Evolutionary conservation across 2,888 invertebrate species (phyloP).

Genomic region (Conops quadrifasciatus): DNA sequence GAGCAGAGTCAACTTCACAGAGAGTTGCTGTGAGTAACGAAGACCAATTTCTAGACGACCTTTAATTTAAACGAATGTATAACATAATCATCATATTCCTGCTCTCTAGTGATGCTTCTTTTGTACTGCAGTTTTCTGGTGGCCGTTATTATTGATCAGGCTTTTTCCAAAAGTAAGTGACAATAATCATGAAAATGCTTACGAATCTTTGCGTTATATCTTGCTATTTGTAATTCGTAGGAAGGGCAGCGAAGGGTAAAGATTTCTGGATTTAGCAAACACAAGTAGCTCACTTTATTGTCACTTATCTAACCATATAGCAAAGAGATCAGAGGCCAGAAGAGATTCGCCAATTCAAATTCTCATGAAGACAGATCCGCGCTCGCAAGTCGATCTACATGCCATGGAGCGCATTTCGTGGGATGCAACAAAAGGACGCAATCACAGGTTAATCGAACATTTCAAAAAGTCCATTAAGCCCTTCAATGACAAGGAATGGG

Average conservation of each 20-base stretch:
- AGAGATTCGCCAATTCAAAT: conserved; percentile 2
- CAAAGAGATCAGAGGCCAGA: too few relatives aligned
- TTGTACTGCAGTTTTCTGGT: conserved; percentile 38
- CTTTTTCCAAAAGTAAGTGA: conserved; percentile 38
- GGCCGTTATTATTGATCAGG: conserved; percentile 48
- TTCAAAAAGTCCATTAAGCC: conserved; percentile 42
- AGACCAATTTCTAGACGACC: too few relatives aligned
- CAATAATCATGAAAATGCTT: too few relatives aligned
- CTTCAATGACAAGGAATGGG: conserved; percentile 42
- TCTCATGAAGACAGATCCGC: background rate
- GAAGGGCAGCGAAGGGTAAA: too few relatives aligned
- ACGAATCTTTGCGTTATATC: too few relatives aligned
- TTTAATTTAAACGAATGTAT: too few relatives aligned
- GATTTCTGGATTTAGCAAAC: too few relatives aligned
- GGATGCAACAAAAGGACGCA: conserved; percentile 10
- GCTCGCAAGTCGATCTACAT: background rate
- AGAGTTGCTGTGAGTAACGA: conserved; percentile 39
- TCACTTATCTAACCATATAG: too few relatives aligned
- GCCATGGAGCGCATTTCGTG: conserved; percentile 2
- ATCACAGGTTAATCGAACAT: conserved; percentile 40
- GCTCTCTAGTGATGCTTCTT: background rate
- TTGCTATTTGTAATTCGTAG: too few relatives aligned
- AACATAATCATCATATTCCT: too few relatives aligned
- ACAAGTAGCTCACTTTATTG: too few relatives aligned
- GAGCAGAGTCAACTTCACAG: conserved; percentile 37